Evolutionary conservation across 2,113 vertebrate genomes (phyloP).

Genomic region (Sinocyclocheilus maitianheensis): DNA sequence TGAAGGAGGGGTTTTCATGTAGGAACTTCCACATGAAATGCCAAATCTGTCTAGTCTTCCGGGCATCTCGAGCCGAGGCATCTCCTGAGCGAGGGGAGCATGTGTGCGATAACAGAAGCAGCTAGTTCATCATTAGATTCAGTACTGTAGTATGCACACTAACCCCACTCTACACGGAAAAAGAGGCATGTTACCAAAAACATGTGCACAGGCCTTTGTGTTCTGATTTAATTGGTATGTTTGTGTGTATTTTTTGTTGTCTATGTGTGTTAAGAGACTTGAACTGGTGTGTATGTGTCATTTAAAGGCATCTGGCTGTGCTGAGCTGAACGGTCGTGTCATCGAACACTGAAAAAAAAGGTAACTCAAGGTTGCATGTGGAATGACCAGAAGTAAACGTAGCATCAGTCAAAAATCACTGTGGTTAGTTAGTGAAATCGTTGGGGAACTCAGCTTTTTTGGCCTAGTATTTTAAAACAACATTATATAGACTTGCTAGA

Average conservation of each 20-base stretch:
- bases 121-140: conserved; percentile 25
- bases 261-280: conserved; percentile 11
- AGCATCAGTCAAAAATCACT: not conserved
- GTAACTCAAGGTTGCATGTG: conserved; percentile 9
- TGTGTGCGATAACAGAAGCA: conserved; percentile 40
- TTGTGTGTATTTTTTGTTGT: conserved; percentile 21
- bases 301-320: conserved; percentile 58
- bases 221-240: conserved; percentile 36
- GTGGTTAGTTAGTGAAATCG: conserved; percentile 59
- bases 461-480: conserved; percentile 51
- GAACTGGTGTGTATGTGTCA: conserved; percentile 30
- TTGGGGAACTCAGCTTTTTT: conserved; percentile 51
- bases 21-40: conserved; percentile 60
- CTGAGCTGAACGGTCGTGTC: conserved; percentile 60
- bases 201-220: conserved; percentile 46
- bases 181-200: conserved; percentile 58
- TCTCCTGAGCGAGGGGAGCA: conserved; percentile 55
- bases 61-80: conserved; percentile 59
- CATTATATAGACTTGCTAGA: conserved; percentile 61
- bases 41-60: conserved; percentile 73
- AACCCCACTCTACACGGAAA: conserved; percentile 43
- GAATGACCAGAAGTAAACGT: conserved; percentile 46
- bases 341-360: conserved; percentile 46
- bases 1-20: conserved; percentile 49
- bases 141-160: conserved; percentile 47